Evolutionary conservation across 1,140 invertebrate species (phyloP).

Genomic region (Drosophila lacteicornis): DNA sequence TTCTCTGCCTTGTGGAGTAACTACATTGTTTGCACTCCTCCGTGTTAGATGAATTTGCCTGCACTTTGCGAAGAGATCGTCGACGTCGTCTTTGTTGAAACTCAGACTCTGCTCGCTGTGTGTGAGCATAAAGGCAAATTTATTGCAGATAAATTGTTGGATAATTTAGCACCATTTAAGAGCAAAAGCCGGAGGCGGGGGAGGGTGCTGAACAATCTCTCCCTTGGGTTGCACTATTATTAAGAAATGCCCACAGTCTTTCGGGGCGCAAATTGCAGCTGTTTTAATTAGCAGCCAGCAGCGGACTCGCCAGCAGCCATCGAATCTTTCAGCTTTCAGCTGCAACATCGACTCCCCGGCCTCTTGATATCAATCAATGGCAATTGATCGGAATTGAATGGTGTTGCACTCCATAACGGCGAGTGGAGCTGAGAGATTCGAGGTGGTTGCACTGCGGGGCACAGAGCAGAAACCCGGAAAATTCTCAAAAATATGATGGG

Average conservation of each 20-base stretch:
- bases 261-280: conserved; percentile 59
- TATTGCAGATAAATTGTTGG: conserved; percentile 76
- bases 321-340: conserved; percentile 23
- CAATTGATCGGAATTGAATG: conserved; percentile 76
- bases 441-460: conserved; percentile 14
- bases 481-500: conserved; percentile 5
- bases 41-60: conserved; percentile 46
- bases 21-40: conserved; percentile 35
- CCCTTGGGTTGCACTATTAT: conserved; percentile 41
- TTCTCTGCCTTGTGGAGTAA: conserved; percentile 23
- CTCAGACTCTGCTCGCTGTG: conserved; percentile 21
- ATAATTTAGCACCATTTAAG: conserved; percentile 42
- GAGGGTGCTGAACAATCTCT: conserved; percentile 2
- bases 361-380: conserved; percentile 67
- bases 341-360: conserved; percentile 31
- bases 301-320: conserved; percentile 7
- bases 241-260: conserved; percentile 49
- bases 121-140: conserved; percentile 55
- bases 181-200: background rate
- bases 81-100: conserved; percentile 21
- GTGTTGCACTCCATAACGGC: conserved; percentile 48
- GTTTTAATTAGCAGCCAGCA: conserved; percentile 66
- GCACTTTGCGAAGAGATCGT: conserved; percentile 13
- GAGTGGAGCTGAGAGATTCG: conserved; percentile 43
- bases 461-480: background rate